These are phyloP conservation scores for Torymus auratus DNA, from an alignment of 2,888 invertebrate species.

Conservation along the genomic window DNA sequence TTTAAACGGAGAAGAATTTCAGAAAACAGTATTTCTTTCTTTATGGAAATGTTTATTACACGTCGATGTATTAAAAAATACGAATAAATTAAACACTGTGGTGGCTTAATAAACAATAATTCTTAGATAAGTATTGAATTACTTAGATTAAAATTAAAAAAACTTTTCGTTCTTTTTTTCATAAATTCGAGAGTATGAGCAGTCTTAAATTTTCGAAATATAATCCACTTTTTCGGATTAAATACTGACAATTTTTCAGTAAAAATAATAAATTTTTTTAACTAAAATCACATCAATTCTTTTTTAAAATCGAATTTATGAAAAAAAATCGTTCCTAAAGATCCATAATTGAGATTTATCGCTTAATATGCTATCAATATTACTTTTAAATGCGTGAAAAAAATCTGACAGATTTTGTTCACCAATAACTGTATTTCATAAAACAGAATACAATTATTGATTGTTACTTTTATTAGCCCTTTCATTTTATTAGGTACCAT, in stretches of 20 bases:
- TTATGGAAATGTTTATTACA: constrained; percentile 18
- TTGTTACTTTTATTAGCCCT: background rate
- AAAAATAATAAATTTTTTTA: too few relatives aligned
- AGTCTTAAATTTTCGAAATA: background rate
- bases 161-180: background rate
- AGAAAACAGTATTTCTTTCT: too few relatives aligned
- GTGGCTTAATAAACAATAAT: background rate
- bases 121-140: background rate
- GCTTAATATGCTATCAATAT: background rate
- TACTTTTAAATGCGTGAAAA: background rate
- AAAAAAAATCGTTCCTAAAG: too few relatives aligned
- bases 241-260: too few relatives aligned
- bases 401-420: background rate
- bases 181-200: background rate
- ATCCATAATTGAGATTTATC: too few relatives aligned
- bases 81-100: background rate
- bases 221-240: too few relatives aligned
- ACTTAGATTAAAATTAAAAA: constrained; percentile 7
- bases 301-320: too few relatives aligned
- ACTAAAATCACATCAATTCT: too few relatives aligned
- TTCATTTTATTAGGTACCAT: too few relatives aligned
- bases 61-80: constrained; percentile 12
- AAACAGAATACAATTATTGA: background rate
- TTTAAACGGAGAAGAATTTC: too few relatives aligned
- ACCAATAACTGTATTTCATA: background rate